Conservation (phyloP, 1,140 invertebrate genomes). For the Bombus soroeensis region DNA sequence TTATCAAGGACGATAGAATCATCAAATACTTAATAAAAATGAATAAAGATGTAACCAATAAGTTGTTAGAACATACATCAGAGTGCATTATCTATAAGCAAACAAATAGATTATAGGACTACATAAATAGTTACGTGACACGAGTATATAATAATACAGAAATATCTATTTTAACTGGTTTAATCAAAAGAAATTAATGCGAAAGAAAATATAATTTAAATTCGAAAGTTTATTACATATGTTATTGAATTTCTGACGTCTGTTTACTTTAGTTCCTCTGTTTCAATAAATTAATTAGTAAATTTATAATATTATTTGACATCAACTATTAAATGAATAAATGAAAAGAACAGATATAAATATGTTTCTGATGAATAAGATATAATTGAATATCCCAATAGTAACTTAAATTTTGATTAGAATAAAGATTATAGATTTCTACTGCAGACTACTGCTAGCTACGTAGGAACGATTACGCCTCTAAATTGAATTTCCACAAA, state of each 20-base stretch:
- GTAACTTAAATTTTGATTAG: not conserved
- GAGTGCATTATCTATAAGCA: no score
- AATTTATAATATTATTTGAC: not conserved
- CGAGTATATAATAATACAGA: not conserved
- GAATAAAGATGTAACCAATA: not conserved
- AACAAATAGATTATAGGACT: no score
- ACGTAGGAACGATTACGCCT: no score
- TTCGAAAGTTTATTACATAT: no score
- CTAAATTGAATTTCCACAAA: not conserved
- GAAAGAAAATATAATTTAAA: not conserved
- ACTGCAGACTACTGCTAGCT: no score
- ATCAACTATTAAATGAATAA: not conserved
- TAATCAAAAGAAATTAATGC: not conserved
- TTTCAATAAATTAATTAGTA: not conserved
- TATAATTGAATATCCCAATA: not conserved
- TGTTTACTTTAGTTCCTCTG: not conserved
- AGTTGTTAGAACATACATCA: not conserved
- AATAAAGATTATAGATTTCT: not conserved
- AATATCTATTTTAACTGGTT: not conserved
- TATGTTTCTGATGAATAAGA: no score
- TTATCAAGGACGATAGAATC: not conserved
- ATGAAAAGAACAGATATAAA: not conserved
- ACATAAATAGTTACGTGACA: not conserved
- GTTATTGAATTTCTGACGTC: no score
- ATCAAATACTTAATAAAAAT: not conserved